Conservation (phyloP, 2,113 vertebrate species). For the Gadus chalcogrammus region DNA sequence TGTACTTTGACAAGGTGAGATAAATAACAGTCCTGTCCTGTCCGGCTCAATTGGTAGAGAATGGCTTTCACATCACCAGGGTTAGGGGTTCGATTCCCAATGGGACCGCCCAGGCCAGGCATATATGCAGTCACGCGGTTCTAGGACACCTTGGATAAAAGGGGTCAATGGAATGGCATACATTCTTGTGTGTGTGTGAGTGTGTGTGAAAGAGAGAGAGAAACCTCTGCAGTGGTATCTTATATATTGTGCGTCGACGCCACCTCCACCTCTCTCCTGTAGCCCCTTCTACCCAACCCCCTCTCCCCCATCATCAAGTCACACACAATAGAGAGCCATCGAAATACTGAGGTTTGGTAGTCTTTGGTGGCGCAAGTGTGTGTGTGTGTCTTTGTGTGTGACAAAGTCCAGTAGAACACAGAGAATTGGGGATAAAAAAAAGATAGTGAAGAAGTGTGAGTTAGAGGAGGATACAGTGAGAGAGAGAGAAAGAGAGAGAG, state of each 20-base stretch:
- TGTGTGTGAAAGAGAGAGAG: not conserved
- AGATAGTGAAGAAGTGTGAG: slow-evolving; percentile 3
- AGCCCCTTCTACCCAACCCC: not conserved
- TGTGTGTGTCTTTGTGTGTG: not conserved
- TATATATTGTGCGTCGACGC: not conserved
- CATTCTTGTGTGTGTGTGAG: not conserved
- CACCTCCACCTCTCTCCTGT: not conserved
- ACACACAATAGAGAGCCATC: slow-evolving; percentile 53
- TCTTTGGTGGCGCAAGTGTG: slow-evolving; percentile 15
- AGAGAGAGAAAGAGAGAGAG: too few species aligned
- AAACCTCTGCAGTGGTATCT: too few species aligned
- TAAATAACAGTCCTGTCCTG: too few species aligned
- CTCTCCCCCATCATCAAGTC: slow-evolving; percentile 16
- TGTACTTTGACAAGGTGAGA: too few species aligned
- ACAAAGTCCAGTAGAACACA: slow-evolving; percentile 1
- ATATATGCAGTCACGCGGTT: too few species aligned
- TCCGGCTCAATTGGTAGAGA: too few species aligned
- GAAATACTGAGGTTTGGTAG: slow-evolving; percentile 38
- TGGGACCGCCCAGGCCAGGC: too few species aligned
- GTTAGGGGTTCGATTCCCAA: too few species aligned
- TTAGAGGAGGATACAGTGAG: not conserved
- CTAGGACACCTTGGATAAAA: too few species aligned
- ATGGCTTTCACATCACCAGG: too few species aligned
- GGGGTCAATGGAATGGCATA: too few species aligned
- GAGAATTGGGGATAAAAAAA: not conserved